phyloP scores from a whole-genome alignment of 1,140 invertebrate species.

The Acyrthosiphon pisum region DNA sequence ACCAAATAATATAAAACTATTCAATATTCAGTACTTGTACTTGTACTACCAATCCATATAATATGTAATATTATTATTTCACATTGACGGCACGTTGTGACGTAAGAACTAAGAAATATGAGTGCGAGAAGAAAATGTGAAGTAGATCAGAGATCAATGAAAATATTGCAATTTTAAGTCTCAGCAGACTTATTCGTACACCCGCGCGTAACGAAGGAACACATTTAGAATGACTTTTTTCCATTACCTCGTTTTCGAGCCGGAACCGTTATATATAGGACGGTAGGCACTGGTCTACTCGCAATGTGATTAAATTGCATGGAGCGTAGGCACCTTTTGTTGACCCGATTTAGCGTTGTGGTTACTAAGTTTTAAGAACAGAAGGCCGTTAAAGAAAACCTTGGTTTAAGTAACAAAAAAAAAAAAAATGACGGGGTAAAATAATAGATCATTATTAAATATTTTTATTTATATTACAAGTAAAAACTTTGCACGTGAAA shows the following conservation, averaged over 20 bases:
- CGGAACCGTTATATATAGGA: slow-evolving; percentile 28
- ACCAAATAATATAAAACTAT: neutral
- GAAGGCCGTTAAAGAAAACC: slow-evolving; percentile 13
- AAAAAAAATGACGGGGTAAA: neutral
- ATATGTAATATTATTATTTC: neutral
- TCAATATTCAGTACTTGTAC: neutral
- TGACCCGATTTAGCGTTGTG: slow-evolving; percentile 1
- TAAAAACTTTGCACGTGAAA: neutral
- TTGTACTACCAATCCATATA: too few relatives aligned
- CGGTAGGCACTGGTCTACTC: neutral
- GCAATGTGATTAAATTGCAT: slow-evolving; percentile 19
- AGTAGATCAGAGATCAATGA: neutral
- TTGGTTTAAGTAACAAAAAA: neutral
- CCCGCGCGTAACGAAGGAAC: neutral
- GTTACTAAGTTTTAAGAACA: slow-evolving; percentile 38
- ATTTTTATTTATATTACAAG: neutral
- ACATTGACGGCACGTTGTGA: neutral
- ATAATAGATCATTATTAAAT: neutral
- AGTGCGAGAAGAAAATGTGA: neutral
- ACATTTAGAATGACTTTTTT: slow-evolving; percentile 44
- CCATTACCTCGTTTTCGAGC: slow-evolving; percentile 41
- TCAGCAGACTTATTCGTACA: neutral
- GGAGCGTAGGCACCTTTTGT: slow-evolving; percentile 39
- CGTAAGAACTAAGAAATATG: neutral
- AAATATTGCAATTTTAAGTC: neutral